Base-by-base conservation (phyloP, 2,113 vertebrate genomes). In the Lonchura striata region DNA sequence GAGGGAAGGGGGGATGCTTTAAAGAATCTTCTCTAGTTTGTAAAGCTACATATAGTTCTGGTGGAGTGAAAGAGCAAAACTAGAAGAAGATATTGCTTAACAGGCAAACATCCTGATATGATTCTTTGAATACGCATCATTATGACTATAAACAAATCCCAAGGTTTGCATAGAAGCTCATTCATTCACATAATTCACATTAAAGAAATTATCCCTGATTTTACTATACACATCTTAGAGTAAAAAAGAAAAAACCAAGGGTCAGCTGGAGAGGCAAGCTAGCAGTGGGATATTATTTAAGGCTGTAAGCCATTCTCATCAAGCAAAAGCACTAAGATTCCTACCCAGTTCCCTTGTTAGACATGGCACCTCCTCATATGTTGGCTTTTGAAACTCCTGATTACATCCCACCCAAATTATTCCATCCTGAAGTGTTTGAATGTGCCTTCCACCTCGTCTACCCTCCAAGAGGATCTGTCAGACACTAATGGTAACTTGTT, bases 21-120 rank as follows among this genome's bases (percentile, higher is more conserved):
- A 64, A 69, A 90, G 72, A 87, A 42, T 82, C 89, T 94, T 86
- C 77, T 88, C 64, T 72, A 13, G 70, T 80, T 83, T 54, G 22
- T 31, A 86, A 63, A n/a, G 42, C 75, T 53, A 41, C 31, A 21
- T 9, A 1, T 3, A 52, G 50, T 86, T 52, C 94, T 88, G 53
- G 21, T 33, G 79, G 59, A 86, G n/a, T 22, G 15, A 54, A 83
- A 79, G 71, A 82, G 86, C 82, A 94, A 47, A 92, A 79, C 33
- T 44, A 92, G 86, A 28, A 94, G 61, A 80, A 90, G 47, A 83
- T 75, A 18, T 1, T 41, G 53, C 53, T 31, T 49, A n/a, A 24
- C 14, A 11, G 42, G 65, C 60, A 78, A 82, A 44, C 5, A 33
- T n/a, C 24, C 57, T 15, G 21, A 41, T 21, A 35, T 1, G 2